Conservation (phyloP, 2,888 invertebrate genomes). For the Drosophila nr. fundita region DNA sequence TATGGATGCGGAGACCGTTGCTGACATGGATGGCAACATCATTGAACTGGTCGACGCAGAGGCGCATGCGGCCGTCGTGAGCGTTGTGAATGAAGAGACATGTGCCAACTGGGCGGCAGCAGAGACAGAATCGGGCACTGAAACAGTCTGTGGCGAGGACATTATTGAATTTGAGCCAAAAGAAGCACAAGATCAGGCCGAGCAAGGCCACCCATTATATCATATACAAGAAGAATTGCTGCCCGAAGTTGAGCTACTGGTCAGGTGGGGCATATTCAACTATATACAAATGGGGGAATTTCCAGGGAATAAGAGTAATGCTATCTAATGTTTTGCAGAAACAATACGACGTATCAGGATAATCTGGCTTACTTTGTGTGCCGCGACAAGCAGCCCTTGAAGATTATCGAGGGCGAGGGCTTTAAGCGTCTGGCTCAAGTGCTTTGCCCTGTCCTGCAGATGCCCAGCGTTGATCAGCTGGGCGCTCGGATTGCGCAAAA, state of each 20-base stretch:
- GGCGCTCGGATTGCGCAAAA: constrained; percentile 31
- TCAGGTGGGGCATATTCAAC: constrained; percentile 12
- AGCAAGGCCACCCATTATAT: constrained; percentile 17
- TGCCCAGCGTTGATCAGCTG: constrained; percentile 44
- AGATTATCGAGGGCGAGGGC: constrained; percentile 48
- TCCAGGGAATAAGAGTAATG: neutral
- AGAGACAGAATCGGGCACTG: constrained; percentile 43
- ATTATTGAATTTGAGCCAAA: constrained; percentile 66
- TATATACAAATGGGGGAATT: neutral
- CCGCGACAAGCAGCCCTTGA: constrained; percentile 48
- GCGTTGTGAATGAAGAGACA: constrained; percentile 46
- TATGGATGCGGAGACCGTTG: neutral
- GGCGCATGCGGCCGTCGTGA: constrained; percentile 29
- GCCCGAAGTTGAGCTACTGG: constrained; percentile 6
- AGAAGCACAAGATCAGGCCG: constrained; percentile 24
- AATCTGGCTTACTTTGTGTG: constrained; percentile 57
- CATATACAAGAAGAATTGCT: constrained; percentile 24
- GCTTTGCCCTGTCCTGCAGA: constrained; percentile 32
- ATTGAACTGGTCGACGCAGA: constrained; percentile 51
- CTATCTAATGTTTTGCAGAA: constrained; percentile 12
- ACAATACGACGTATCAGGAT: constrained; percentile 7
- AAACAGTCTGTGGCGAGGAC: constrained; percentile 48
- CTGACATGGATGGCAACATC: constrained; percentile 35
- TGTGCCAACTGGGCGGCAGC: constrained; percentile 36
- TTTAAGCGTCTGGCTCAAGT: constrained; percentile 37